These are phyloP conservation scores for Paramormyrops kingsleyae DNA, from an alignment of 2,113 vertebrate genomes.

Conservation along the genomic window DNA sequence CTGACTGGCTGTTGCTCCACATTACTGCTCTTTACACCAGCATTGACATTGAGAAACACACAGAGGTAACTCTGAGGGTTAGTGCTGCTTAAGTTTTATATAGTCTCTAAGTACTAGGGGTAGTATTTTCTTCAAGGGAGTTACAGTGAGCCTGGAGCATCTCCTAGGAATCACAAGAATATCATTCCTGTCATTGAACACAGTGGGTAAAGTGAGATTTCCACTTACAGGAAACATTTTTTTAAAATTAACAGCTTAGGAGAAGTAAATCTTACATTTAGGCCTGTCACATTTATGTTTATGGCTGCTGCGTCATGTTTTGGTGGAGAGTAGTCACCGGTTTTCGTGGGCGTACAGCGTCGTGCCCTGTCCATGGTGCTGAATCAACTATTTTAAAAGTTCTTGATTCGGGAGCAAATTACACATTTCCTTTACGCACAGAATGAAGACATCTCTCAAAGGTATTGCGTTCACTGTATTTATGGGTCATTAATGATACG, in stretches of 20 bases:
- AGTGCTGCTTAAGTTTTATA: background rate
- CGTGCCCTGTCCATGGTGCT: slow-evolving; percentile 5
- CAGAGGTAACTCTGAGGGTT: background rate
- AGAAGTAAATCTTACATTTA: background rate
- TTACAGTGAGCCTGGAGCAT: background rate
- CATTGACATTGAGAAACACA: background rate
- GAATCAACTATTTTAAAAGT: slow-evolving; percentile 1
- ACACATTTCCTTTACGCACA: background rate
- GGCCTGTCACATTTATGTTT: background rate
- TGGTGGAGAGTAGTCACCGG: background rate
- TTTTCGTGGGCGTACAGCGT: background rate
- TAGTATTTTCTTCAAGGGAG: background rate
- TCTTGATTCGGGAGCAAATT: background rate
- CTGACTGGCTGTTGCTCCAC: background rate
- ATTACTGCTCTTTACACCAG: background rate
- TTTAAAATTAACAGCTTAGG: background rate
- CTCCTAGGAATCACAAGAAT: background rate
- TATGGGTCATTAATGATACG: background rate
- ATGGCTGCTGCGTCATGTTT: background rate
- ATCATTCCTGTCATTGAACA: background rate
- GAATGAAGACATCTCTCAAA: background rate
- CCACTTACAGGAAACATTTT: background rate
- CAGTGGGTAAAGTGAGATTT: background rate
- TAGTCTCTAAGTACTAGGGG: background rate
- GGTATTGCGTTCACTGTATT: background rate